Evolutionary conservation across 2,888 invertebrate species (phyloP), one percentile per base, ranked within the genome.

Genomic region (Pachydiplax longipennis): DNA sequence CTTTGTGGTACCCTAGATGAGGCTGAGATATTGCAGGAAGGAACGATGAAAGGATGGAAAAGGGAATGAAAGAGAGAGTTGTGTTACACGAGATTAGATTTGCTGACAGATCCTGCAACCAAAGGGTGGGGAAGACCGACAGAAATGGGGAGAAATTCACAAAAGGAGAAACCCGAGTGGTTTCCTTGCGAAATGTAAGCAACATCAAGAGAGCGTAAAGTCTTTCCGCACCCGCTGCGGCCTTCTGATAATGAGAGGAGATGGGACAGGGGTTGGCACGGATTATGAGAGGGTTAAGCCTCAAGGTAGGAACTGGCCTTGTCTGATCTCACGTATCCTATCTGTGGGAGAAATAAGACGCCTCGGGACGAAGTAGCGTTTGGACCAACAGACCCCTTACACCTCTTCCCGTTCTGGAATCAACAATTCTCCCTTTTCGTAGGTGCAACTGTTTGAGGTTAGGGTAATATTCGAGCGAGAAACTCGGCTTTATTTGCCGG

Each of bases 401-500:
- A 35, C 22, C 65, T 18, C 8, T 35, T n/a, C 35, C 31, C n/a
- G 13, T 53, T 58, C 53, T 31, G 37, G 61, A 61, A 87, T 61
- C 87, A 87, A 65, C 87, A 87, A 87, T 65, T 37, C 61, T 61
- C 61, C 65, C 61, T 37, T 65, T 87, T 65, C 61, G 87, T 18
- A 35, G 61, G 15, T 81, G 81, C n/a, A 37, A 37, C 22, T 13
- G 81, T 40, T 12, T n/a, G 40, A n/a, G 37, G 40, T 5, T 35
- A 81, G 81, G 40, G 81, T 44, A 37, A 37, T 35, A 18, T 13
- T 40, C 25, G 73, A 10, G 73, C 25, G 31, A 73, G 73, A 73
- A 73, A 73, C 73, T 73, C 73, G 25, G 25, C 25, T 25, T 73
- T 25, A 73, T 73, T 73, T 73, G 73, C 25, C 73, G 25, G 25